Conservation (phyloP, 2,888 invertebrate species). For the Dicranocentrus wangi region DNA sequence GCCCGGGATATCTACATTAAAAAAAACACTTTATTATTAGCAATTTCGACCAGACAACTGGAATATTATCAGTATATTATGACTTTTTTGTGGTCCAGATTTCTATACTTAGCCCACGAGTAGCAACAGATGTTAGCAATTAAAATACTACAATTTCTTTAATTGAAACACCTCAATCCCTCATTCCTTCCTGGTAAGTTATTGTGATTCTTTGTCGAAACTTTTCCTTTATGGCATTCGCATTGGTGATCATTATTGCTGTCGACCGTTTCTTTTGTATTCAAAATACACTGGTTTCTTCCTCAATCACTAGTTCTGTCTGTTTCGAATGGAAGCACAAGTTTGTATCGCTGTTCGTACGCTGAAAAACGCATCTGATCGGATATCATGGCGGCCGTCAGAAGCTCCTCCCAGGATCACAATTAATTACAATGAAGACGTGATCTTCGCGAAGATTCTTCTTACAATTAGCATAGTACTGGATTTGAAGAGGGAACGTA, state of each 20-base stretch:
- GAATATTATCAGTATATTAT: too few species aligned
- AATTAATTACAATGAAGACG: constrained; percentile 22
- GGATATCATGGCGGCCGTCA: constrained; percentile 29
- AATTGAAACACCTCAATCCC: constrained; percentile 5
- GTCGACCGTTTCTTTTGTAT: constrained; percentile 29
- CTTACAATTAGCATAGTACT: constrained; percentile 20
- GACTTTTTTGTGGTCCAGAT: too few species aligned
- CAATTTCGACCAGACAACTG: too few species aligned
- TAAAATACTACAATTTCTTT: background rate
- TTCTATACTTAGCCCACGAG: constrained; percentile 48
- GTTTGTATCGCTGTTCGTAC: constrained; percentile 21
- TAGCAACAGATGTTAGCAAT: constrained; percentile 35
- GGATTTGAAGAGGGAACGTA: constrained; percentile 30
- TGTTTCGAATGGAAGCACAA: background rate
- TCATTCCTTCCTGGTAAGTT: background rate
- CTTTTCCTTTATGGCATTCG: too few species aligned
- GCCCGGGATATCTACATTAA: constrained; percentile 19
- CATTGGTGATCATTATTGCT: too few species aligned
- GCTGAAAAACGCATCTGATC: background rate
- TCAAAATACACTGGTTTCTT: constrained; percentile 31
- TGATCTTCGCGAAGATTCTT: constrained; percentile 17
- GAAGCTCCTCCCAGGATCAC: constrained; percentile 40
- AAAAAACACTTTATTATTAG: too few species aligned
- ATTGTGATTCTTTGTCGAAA: constrained; percentile 28
- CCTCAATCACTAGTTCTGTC: background rate